phyloP scores from a whole-genome alignment of 2,888 invertebrate species.

The Abrostola tripartita region DNA sequence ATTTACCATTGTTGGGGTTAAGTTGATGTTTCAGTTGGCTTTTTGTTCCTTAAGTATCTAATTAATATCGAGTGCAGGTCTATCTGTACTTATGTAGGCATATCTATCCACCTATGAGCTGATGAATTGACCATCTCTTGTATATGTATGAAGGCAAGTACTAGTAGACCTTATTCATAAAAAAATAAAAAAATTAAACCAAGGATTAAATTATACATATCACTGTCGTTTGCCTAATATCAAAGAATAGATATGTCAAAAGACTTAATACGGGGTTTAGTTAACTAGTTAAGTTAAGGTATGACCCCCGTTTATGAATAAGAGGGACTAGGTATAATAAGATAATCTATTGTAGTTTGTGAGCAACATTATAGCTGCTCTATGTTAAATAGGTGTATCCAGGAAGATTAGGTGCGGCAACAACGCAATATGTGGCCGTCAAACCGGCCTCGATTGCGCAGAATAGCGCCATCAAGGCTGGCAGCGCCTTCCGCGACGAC shows the following conservation, averaged over 20 bases:
- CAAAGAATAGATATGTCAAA: too few relatives aligned
- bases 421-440: conserved; percentile 79
- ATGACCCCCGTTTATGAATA: too few relatives aligned
- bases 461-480: conserved; percentile 87
- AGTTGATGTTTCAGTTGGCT: conserved; percentile 34
- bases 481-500: conserved; percentile 84
- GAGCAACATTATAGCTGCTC: conserved; percentile 38
- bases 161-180: background rate
- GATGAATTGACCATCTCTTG: background rate
- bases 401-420: conserved; percentile 79
- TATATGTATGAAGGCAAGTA: background rate
- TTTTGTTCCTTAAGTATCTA: conserved; percentile 5
- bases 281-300: too few relatives aligned
- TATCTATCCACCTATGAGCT: background rate
- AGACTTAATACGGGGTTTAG: too few relatives aligned
- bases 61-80: conserved; percentile 26
- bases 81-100: conserved; percentile 29
- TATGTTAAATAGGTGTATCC: conserved; percentile 55
- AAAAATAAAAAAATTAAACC: too few relatives aligned
- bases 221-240: too few relatives aligned
- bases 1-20: conserved; percentile 43
- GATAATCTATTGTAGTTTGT: too few relatives aligned
- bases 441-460: conserved; percentile 87
- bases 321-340: too few relatives aligned
- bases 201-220: too few relatives aligned